Conservation (phyloP, 2,888 invertebrate genomes). For the Epicampocera succincta region DNA sequence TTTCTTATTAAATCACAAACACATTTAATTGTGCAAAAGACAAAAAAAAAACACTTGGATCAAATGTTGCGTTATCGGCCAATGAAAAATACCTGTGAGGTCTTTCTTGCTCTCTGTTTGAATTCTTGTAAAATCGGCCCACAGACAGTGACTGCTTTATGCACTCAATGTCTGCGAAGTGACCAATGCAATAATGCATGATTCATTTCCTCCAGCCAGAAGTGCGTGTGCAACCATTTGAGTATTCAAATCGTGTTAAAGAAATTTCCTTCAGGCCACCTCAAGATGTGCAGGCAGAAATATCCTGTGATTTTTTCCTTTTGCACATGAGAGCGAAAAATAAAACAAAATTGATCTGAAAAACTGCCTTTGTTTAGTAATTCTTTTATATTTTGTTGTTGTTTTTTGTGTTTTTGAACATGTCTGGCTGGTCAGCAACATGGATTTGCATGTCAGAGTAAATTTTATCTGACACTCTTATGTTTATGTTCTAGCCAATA, state of each 20-base stretch:
- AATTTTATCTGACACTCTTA: conserved; percentile 59
- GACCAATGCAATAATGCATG: conserved; percentile 52
- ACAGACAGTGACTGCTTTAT: conserved; percentile 34
- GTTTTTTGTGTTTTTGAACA: conserved; percentile 31
- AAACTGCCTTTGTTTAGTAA: not conserved
- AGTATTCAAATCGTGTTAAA: conserved; percentile 30
- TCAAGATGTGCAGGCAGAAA: not conserved
- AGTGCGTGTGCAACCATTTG: not conserved
- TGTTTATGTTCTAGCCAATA: conserved; percentile 40
- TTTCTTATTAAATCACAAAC: conserved; percentile 5
- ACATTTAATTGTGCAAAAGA: conserved; percentile 11
- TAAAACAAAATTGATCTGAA: conserved; percentile 14
- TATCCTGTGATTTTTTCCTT: conserved; percentile 25
- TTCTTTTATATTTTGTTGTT: not conserved
- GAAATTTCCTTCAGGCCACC: conserved; percentile 18
- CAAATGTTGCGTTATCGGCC: conserved; percentile 19
- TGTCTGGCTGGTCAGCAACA: conserved; percentile 57
- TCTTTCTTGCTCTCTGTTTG: conserved; percentile 49
- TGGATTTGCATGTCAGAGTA: conserved; percentile 63
- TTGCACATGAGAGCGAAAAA: conserved; percentile 8
- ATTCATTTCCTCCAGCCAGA: conserved; percentile 54
- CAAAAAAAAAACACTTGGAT: conserved; percentile 14
- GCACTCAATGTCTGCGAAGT: conserved; percentile 8
- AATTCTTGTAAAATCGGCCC: conserved; percentile 36
- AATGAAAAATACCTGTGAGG: conserved; percentile 54